Conservation (phyloP, 2,797 vertebrate species). For the Sebastes cheni region DNA sequence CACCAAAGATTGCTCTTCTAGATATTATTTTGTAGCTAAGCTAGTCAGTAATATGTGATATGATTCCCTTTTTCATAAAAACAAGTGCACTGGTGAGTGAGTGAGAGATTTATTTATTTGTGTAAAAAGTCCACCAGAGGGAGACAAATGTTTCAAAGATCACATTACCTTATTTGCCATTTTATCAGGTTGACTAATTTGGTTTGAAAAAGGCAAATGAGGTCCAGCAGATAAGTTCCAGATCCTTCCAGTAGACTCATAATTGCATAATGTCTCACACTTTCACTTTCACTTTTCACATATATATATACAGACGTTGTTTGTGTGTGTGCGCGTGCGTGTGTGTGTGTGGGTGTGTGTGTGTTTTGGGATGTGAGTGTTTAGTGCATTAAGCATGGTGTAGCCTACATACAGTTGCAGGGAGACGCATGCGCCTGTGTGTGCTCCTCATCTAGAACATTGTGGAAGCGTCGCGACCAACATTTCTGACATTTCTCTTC, state of each 20-base stretch:
- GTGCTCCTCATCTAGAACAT: slow-evolving; percentile 51
- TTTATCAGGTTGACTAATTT: neutral
- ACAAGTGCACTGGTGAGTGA: neutral
- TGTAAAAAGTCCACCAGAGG: slow-evolving; percentile 18
- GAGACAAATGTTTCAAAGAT: neutral
- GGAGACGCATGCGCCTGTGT: slow-evolving; percentile 46
- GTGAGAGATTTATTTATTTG: neutral
- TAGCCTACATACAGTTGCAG: neutral
- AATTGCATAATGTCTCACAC: neutral
- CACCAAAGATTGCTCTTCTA: neutral
- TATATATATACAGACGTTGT: too few relatives aligned
- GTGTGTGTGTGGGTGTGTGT: too few relatives aligned
- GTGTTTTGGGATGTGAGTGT: too few relatives aligned
- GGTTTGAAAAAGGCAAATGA: neutral
- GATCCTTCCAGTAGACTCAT: neutral
- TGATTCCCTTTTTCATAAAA: neutral
- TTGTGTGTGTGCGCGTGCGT: too few relatives aligned
- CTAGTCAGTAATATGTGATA: too few relatives aligned
- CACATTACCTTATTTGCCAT: neutral
- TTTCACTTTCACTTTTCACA: neutral
- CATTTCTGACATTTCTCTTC: slow-evolving; percentile 29
- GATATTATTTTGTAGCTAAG: neutral
- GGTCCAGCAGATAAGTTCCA: neutral
- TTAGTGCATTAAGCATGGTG: too few relatives aligned
- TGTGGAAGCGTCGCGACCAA: slow-evolving; percentile 51